Base-by-base conservation (phyloP, 2,113 vertebrate species). In the Gadus macrocephalus region DNA sequence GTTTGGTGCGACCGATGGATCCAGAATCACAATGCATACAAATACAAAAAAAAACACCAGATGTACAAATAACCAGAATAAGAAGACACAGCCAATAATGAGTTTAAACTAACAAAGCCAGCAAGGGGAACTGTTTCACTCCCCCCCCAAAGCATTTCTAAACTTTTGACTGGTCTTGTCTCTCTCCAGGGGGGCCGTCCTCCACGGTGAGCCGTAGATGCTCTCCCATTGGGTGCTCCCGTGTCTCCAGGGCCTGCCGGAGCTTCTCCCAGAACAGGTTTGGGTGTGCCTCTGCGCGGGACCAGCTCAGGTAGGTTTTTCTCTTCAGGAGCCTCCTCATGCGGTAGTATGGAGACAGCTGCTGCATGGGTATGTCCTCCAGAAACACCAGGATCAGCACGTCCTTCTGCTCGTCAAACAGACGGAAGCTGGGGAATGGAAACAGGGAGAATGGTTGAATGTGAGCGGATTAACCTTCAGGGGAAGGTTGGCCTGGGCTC, bases 201-300 rank as follows among this genome's bases (percentile, higher is more conserved):
- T 38, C 28, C 20, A 61, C 61, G 49, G 74, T 72, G 15, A 58
- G 58, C 14, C 87, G 59, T 2, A 12, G 6, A 9, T 70, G 15
- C 9, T 58, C 78, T 0, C 73, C 73, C 0, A 15, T 38, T 0
- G 15, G 20, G 1, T 74, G 42, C 0, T 85, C 70, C 16, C 19
- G 7, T 27, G 71, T 78, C 25, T 71, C 49, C 56, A 93, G 75
- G 22, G 92, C 92, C 53, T 84, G 71, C 3, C 68, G 72, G 0
- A 94, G 85, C 69, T 91, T 93, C 61, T 90, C 76, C 93, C 93
- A 93, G 78, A 94, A 93, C 15, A 92, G 14, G 19, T 64, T 15
- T 0, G 70, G 63, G 66, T 89, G 77, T 16, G 76, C 63, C 19
- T 19, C 68, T 1, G 78, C 77, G 49, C 42, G 59, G 2, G 88